Conservation (phyloP, 2,888 invertebrate genomes). For the Scaptodrosophila latifasciaeformis region DNA sequence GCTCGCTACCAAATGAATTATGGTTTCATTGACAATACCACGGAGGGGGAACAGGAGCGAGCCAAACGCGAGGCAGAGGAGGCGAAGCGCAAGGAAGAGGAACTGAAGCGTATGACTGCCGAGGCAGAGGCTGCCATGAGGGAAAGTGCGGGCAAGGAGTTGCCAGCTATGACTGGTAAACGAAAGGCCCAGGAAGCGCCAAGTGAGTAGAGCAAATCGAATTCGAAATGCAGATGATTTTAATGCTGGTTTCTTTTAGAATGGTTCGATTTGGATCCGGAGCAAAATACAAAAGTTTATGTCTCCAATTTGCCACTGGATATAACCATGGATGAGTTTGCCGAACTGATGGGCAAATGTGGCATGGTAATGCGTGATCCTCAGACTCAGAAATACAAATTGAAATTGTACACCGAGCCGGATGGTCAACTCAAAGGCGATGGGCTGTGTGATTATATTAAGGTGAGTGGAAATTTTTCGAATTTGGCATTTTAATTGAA, state of each 20-base stretch:
- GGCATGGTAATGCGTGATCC: slow-evolving; percentile 94
- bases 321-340: slow-evolving; percentile 91
- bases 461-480: slow-evolving; percentile 80
- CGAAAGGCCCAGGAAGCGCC: slow-evolving; percentile 77
- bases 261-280: slow-evolving; percentile 95
- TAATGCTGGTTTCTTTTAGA: slow-evolving; percentile 73
- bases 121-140: slow-evolving; percentile 62
- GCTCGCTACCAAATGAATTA: slow-evolving; percentile 97
- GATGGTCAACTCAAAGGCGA: slow-evolving; percentile 94
- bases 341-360: slow-evolving; percentile 95
- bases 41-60: slow-evolving; percentile 50
- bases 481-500: background rate
- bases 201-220: slow-evolving; percentile 54
- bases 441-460: slow-evolving; percentile 96
- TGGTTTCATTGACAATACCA: slow-evolving; percentile 83
- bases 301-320: slow-evolving; percentile 93
- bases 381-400: slow-evolving; percentile 85
- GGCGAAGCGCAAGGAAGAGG: slow-evolving; percentile 51
- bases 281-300: slow-evolving; percentile 95
- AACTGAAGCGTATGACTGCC: slow-evolving; percentile 60
- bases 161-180: slow-evolving; percentile 54
- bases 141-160: background rate
- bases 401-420: slow-evolving; percentile 92
- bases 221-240: background rate
- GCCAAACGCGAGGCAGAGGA: slow-evolving; percentile 48